Evolutionary conservation across 2,888 invertebrate species (phyloP), one percentile per base, ranked within the genome.

Genomic region (Leptopterna dolabrata): DNA sequence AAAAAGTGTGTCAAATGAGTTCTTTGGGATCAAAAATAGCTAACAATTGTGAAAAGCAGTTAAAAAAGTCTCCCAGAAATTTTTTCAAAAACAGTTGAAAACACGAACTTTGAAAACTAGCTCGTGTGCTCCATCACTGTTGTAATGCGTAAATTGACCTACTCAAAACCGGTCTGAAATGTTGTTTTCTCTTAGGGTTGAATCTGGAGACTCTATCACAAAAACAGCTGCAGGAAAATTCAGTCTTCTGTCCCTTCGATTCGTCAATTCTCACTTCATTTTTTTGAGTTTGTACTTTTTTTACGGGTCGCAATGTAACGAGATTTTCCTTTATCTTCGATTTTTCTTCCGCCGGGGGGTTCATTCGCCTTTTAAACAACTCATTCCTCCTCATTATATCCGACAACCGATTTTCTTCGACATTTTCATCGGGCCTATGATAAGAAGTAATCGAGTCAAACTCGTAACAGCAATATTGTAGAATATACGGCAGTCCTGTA

Each of bases 151-250:
- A 51, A 14, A 1, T 1, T 6, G 24, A 70, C 83, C 0, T 36
- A 73, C 85, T 73, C 47, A 85, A 43, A 43, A 85, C 85, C 4
- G 85, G 14, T 73, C 85, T 19, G 19, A 85, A 85, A 73, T 85
- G 85, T 27, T 73, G 41, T 3, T 73, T 71, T 16, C n/a, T 71
- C 45, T 85, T 85, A 1, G 73, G 27, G 55, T 73, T 85, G 30
- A 73, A 76, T 45, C 85, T 41, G n/a, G 85, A 85, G 47, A 76
- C 45, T 47, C 73, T 71, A 16, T 85, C 85, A 29, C 85, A 85
- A 29, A n/a, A 29, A 45, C 85, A 85, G 11, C n/a, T 43, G 30
- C 85, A 85, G 13, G 29, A 30, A 24, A 85, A 85, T 27, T 51
- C 29, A 6, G 19, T 43, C 16, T 29, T 73, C 16, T 7, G 19